Conservation (phyloP, 2,113 vertebrate genomes). For the Actenoides lindsayi region DNA sequence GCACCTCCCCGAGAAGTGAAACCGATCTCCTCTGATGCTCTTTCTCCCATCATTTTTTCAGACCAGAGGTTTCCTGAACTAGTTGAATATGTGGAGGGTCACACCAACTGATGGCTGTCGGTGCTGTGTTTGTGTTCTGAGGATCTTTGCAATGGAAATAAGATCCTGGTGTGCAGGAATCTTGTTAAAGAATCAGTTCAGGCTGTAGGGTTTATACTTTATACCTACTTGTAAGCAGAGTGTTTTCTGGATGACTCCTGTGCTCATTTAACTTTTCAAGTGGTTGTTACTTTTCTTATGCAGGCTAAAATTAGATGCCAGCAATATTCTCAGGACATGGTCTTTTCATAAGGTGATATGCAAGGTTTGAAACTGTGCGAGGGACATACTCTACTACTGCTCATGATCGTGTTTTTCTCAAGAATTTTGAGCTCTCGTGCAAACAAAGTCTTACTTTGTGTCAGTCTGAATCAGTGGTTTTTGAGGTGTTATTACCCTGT, state of each 20-base stretch:
- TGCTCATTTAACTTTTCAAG: not conserved
- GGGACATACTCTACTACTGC: not conserved
- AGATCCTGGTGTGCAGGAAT: not conserved
- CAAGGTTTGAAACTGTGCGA: not conserved
- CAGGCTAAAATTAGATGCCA: not conserved
- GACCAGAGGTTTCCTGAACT: not conserved
- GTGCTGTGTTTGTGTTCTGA: not conserved
- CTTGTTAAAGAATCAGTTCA: not conserved
- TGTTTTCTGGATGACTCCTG: not conserved
- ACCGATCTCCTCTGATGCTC: no score
- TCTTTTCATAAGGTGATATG: not conserved
- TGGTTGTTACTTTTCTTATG: not conserved
- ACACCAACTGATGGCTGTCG: not conserved
- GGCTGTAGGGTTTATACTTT: not conserved
- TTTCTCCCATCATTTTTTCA: not conserved
- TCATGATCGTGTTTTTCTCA: not conserved
- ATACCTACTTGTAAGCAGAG: not conserved
- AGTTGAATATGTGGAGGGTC: not conserved
- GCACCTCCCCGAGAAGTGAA: not conserved
- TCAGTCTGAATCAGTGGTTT: not conserved
- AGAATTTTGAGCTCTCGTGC: not conserved
- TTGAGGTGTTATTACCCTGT: slow-evolving; percentile 1
- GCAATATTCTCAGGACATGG: rapidly evolving
- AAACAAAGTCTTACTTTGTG: not conserved
- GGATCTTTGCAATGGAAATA: not conserved